Evolutionary conservation across 2,888 invertebrate species (phyloP).

Genomic region (Boloria euphrosyne): DNA sequence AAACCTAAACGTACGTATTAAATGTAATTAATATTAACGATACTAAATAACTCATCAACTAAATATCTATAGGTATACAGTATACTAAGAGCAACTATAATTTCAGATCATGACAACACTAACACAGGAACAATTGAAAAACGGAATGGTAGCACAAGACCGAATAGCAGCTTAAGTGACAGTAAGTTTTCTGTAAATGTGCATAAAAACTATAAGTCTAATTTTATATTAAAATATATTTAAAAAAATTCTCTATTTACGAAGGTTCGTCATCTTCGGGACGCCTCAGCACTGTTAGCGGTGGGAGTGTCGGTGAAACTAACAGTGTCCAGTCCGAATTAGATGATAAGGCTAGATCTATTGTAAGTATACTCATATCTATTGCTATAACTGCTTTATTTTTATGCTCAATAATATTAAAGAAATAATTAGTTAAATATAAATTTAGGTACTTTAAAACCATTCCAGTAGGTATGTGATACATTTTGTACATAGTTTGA

Average conservation of each 20-base stretch:
- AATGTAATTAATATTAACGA: neutral
- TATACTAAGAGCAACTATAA: constrained; percentile 16
- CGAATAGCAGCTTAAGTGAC: constrained; percentile 76
- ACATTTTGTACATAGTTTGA: no score
- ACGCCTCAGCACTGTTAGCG: constrained; percentile 91
- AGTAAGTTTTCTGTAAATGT: constrained; percentile 56
- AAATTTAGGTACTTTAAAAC: no score
- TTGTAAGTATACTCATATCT: constrained; percentile 59
- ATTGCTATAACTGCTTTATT: neutral
- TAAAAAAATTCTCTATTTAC: constrained; percentile 23
- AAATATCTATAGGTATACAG: neutral
- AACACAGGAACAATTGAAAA: constrained; percentile 69
- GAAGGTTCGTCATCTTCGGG: constrained; percentile 91
- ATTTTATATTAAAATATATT: neutral
- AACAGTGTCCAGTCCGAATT: constrained; percentile 93
- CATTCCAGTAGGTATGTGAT: no score
- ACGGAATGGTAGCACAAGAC: constrained; percentile 71
- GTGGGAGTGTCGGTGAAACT: constrained; percentile 89
- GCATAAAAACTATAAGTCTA: neutral
- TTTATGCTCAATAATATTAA: neutral
- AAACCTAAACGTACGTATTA: constrained; percentile 77
- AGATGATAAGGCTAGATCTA: constrained; percentile 85
- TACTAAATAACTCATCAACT: neutral
- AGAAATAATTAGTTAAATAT: no score
- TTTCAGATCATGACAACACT: constrained; percentile 64